A percentile compares a stretch with the other conserved stretches of the same genome.
Conservation (phyloP, 2,888 invertebrate genomes). For the Trypoxylon attenuatum region DNA sequence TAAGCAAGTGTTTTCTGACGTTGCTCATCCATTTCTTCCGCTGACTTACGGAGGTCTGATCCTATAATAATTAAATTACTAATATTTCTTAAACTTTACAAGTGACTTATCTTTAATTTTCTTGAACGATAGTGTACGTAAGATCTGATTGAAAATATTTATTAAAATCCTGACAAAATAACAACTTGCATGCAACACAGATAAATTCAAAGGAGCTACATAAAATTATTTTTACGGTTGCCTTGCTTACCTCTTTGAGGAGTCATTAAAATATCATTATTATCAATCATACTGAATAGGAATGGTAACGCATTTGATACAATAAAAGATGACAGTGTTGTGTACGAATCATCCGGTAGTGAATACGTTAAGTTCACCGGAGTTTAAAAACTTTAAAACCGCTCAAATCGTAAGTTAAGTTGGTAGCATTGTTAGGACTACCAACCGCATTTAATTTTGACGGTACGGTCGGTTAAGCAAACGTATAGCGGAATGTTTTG, state of each 20-base stretch:
- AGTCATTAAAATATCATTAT: slow-evolving; percentile 10
- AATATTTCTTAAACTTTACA: no score
- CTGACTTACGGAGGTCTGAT: slow-evolving; percentile 76
- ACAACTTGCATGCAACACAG: no score
- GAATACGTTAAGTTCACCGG: slow-evolving; percentile 39
- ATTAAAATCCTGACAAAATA: no score
- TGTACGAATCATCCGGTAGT: slow-evolving; percentile 16
- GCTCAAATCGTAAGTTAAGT: slow-evolving; percentile 14
- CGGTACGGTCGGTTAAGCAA: not conserved
- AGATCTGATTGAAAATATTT: no score
- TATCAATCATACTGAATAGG: slow-evolving; percentile 17
- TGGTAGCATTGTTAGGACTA: slow-evolving; percentile 8
- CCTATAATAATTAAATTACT: slow-evolving; percentile 24
- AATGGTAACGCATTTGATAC: slow-evolving; percentile 9
- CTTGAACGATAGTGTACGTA: no score
- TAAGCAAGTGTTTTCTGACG: slow-evolving; percentile 85
- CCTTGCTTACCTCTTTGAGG: slow-evolving; percentile 30
- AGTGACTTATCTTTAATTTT: no score
- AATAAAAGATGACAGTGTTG: slow-evolving; percentile 12
- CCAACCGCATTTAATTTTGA: slow-evolving; percentile 11
- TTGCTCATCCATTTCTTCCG: slow-evolving; percentile 84
- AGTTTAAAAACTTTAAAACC: slow-evolving; percentile 45
- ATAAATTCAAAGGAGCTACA: no score
- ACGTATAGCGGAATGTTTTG: not conserved
- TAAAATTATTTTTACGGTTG: no score